These are phyloP conservation scores for Chelonus insularis DNA, from an alignment of 1,140 invertebrate genomes.

Conservation along the genomic window DNA sequence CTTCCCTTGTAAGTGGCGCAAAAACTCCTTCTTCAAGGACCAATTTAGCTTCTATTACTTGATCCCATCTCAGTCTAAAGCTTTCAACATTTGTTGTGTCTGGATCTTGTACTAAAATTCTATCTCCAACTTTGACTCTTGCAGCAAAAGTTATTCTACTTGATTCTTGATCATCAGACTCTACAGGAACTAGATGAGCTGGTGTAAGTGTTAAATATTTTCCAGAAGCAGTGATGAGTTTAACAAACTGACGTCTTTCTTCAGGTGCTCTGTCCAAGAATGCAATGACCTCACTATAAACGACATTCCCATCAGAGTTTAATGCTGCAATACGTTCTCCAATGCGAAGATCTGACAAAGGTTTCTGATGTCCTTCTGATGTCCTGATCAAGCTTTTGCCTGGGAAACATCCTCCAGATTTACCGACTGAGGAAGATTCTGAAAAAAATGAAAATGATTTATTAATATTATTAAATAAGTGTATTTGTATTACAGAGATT, in stretches of 20 bases:
- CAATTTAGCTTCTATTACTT: slow-evolving; percentile 65
- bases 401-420: slow-evolving; percentile 81
- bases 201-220: slow-evolving; percentile 78
- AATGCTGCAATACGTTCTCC: slow-evolving; percentile 85
- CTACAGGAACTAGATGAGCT: slow-evolving; percentile 74
- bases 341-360: slow-evolving; percentile 67
- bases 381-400: slow-evolving; percentile 66
- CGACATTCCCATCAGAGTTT: slow-evolving; percentile 66
- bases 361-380: slow-evolving; percentile 56
- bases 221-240: slow-evolving; percentile 72
- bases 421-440: slow-evolving; percentile 90
- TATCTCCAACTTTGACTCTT: slow-evolving; percentile 61
- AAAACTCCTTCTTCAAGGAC: slow-evolving; percentile 74
- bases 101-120: slow-evolving; percentile 58
- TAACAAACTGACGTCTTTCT: slow-evolving; percentile 71
- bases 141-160: slow-evolving; percentile 65
- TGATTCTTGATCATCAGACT: slow-evolving; percentile 27
- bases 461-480: too few species aligned
- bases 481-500: too few species aligned
- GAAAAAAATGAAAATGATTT: slow-evolving; percentile 53
- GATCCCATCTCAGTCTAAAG: slow-evolving; percentile 59
- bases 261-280: slow-evolving; percentile 82
- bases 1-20: slow-evolving; percentile 85
- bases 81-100: slow-evolving; percentile 52
- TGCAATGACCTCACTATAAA: slow-evolving; percentile 84